A percentile compares a stretch with the other conserved stretches of the same genome.
Conservation (phyloP, 2,113 vertebrate genomes). For the Aphelocoma coerulescens region DNA sequence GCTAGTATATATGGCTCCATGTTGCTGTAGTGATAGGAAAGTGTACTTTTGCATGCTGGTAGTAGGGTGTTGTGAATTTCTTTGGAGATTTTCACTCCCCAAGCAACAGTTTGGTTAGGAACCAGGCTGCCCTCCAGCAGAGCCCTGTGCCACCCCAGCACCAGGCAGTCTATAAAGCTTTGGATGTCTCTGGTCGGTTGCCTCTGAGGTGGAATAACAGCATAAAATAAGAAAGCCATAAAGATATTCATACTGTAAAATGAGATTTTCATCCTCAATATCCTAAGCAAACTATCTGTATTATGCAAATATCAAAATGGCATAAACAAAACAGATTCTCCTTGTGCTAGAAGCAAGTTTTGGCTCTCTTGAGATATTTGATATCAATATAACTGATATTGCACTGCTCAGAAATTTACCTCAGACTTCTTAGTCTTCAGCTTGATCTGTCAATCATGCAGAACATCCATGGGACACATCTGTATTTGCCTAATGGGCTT, state of each 20-base stretch:
- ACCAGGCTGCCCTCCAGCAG: background rate
- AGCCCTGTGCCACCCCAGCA: background rate
- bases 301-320: background rate
- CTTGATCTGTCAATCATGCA: background rate
- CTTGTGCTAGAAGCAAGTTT: background rate
- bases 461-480: background rate
- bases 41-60: background rate
- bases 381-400: background rate
- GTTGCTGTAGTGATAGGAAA: background rate
- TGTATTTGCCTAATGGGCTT: background rate
- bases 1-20: background rate
- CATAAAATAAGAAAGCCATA: background rate
- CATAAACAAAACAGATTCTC: background rate
- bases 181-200: background rate
- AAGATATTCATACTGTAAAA: background rate
- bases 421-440: background rate
- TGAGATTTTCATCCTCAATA: background rate
- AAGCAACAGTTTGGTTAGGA: background rate
- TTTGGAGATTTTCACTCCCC: background rate
- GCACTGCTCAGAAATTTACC: background rate
- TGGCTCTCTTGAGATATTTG: background rate
- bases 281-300: background rate
- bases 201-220: background rate
- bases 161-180: background rate
- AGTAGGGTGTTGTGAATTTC: background rate